Conservation (phyloP, 2,888 invertebrate species). For the Thymelicus lineola region DNA sequence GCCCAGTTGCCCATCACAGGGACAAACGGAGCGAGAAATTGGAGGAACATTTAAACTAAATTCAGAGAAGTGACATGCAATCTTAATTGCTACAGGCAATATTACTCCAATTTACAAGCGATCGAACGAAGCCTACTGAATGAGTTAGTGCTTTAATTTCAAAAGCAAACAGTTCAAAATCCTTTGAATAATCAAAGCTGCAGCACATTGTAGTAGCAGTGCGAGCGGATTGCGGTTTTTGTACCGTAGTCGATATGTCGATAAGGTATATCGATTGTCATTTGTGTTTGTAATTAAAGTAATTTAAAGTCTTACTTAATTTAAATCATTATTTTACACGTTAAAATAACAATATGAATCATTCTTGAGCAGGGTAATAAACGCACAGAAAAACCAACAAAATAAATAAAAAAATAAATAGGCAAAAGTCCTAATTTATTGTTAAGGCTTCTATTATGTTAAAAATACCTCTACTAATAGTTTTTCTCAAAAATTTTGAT, state of each 20-base stretch:
- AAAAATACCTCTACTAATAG: too few species aligned
- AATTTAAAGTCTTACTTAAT: too few species aligned
- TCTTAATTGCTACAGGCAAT: slow-evolving; percentile 72
- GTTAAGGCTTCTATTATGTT: too few species aligned
- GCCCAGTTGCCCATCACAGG: slow-evolving; percentile 38
- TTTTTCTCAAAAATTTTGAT: too few species aligned
- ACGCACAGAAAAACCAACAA: too few species aligned
- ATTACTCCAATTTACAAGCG: slow-evolving; percentile 65
- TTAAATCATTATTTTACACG: too few species aligned
- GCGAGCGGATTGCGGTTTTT: slow-evolving; percentile 8
- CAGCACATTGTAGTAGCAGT: neutral
- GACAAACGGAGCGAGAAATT: slow-evolving; percentile 66
- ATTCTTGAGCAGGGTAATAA: too few species aligned
- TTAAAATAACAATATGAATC: too few species aligned
- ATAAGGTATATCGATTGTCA: too few species aligned
- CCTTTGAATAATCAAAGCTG: slow-evolving; percentile 16
- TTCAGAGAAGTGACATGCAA: slow-evolving; percentile 71
- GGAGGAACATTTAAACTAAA: slow-evolving; percentile 63
- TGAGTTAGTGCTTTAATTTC: slow-evolving; percentile 14
- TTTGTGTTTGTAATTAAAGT: too few species aligned
- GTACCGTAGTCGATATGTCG: neutral
- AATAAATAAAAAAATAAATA: too few species aligned
- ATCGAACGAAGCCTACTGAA: slow-evolving; percentile 44
- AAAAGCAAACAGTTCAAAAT: slow-evolving; percentile 21
- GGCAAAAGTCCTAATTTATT: too few species aligned